Evolutionary conservation across 2,797 vertebrate genomes (phyloP), one percentile per base, ranked within the genome.

Genomic region (Periophthalmus magnuspinnatus): DNA sequence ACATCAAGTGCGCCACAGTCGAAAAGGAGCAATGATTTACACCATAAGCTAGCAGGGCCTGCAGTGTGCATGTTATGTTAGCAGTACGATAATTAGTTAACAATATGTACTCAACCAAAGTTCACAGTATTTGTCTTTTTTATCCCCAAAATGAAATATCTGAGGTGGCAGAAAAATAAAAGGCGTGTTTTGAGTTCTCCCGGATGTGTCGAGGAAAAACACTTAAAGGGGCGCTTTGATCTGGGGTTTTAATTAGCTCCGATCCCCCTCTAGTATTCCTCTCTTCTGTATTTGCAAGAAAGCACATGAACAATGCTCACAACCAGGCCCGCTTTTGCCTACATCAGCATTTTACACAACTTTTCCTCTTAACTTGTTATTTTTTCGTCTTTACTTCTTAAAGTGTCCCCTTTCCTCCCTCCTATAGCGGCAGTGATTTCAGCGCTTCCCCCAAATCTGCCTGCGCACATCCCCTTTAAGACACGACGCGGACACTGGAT

Each of bases 231-330:
- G 88, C 79, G 84, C 90, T 93, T 94, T 93, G 90, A 93, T 93
- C 89, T 91, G 84, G 83, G 81, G 86, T 91, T 91, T 92, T 93
- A 93, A 93, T 93, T 93, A 92, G 91, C 87, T 90, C 82, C 85
- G 79, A 92, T 92, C 78, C 89, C 91, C 90, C 93, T 92, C 89
- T 89, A 93, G 93, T 93, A 92, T 92, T 93, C 90, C 90, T 91
- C 88, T 90, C 89, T 88, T 92, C 91, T 90, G 88, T 91, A 90
- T 90, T 90, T 89, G 90, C 90, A 90, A 90, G 89, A 91, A 91
- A 91, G 86, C 87, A 62, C 75, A 84, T 54, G 88, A 91, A 92
- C 91, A 91, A 91, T 91, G 88, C 91, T 90, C 84, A 87, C 82
- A 88, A 90, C 85, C 74, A 86, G 78, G 77, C 78, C 57, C 58